Base-by-base conservation (phyloP, 30 jellyfish, hydroid and myxozoan genomes). In the Aurelia sp. region DNA sequence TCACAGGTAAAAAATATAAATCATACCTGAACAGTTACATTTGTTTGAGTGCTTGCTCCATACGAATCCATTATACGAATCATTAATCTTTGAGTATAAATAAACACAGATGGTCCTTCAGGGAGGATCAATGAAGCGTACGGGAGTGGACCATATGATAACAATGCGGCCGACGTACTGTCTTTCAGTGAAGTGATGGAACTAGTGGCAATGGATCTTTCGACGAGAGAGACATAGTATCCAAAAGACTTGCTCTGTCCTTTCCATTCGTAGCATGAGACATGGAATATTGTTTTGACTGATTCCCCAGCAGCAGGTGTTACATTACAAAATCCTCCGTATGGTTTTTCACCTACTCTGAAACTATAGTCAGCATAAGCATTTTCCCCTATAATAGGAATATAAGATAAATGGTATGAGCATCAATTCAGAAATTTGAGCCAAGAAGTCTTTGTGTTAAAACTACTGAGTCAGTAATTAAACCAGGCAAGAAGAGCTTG, bases 221-320 rank as follows among this genome's bases (percentile, higher is more conserved):
- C 44, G 18, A 68, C n/a, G 24, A 68, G 80, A 38, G 80, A 68
- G 33, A 68, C 19, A 18, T 27, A 20, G 27, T 68, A 68, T 30
- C 44, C 13, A 35, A 68, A 44, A 18, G 80, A 3, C 35, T 27
- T 19, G 60, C 31, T 68, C 60, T 30, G 20, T 57, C 31, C 50
- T 68, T 13, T 68, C 80, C 80, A 68, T 20, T 68, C 59, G 50
- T 19, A 38, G 61, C 80, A 68, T 13, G 80, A 35, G 20, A 68
- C 24, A 17, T 30, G 8, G 80, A 68, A 68, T 44, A 1, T 44
- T 13, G 80, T 68, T 4, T 68, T 68, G 19, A 68, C 27, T 30
- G 80, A 60, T 38, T 24, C 61, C 13, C 80, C 80, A 24, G n/a
- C 40, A 12, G 58, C 61, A 5, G 80, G 80, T 12, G 58, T 30